phyloP scores from a whole-genome alignment of 2,797 vertebrate genomes.

The Caiman crocodilus region DNA sequence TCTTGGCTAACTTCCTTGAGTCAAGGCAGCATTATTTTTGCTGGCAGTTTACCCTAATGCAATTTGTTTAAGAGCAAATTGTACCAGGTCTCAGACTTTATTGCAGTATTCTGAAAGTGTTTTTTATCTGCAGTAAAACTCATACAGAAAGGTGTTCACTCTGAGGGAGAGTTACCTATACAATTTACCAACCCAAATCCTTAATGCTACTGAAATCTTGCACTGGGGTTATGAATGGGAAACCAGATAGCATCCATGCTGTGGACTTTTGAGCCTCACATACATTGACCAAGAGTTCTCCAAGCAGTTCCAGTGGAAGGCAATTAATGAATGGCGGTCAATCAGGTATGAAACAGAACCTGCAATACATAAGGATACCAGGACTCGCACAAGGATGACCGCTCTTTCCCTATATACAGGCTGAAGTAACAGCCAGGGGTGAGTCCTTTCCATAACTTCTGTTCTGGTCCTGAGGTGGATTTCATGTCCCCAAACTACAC shows the following conservation, averaged over 20 bases:
- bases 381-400: neutral
- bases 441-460: neutral
- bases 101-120: neutral
- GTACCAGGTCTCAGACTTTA: slow-evolving; percentile 9
- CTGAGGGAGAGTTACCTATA: neutral
- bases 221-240: neutral
- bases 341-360: neutral
- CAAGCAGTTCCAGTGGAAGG: neutral
- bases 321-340: fast-evolving
- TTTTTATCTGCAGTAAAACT: neutral
- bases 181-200: neutral
- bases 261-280: neutral
- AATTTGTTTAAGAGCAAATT: neutral
- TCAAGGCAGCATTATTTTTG: neutral
- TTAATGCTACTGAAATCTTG: neutral
- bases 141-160: neutral
- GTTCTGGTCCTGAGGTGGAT: neutral
- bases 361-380: neutral
- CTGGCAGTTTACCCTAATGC: slow-evolving; percentile 4
- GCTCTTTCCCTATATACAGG: neutral
- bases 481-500: neutral
- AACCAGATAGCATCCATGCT: neutral
- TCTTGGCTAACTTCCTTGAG: slow-evolving; percentile 12
- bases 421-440: neutral
- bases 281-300: neutral